Percentiles rank a stretch among this genome's conserved stretches.
Conservation (phyloP, 2,888 invertebrate species). For the Tetrapedia diversipes region DNA sequence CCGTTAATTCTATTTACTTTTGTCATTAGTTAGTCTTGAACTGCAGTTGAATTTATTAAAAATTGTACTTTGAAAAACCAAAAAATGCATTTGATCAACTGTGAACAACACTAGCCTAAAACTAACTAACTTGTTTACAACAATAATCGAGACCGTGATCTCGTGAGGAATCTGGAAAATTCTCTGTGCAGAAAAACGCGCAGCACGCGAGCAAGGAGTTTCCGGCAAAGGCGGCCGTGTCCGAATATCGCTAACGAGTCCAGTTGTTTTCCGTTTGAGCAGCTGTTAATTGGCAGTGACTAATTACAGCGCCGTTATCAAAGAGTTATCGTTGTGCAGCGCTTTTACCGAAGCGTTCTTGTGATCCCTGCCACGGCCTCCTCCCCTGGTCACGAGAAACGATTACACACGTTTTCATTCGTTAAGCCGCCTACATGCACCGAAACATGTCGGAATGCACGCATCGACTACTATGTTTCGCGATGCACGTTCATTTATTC, state of each 20-base stretch:
- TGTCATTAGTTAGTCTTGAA: too few species aligned
- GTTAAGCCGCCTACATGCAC: background rate
- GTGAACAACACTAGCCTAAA: too few species aligned
- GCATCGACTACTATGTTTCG: too few species aligned
- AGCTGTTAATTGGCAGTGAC: constrained; percentile 83
- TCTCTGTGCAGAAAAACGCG: background rate
- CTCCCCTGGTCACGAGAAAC: constrained; percentile 31
- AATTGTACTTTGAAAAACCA: too few species aligned
- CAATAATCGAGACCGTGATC: background rate
- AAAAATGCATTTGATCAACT: too few species aligned
- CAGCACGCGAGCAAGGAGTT: constrained; percentile 50
- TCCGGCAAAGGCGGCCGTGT: constrained; percentile 56
- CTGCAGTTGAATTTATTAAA: too few species aligned
- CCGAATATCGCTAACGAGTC: constrained; percentile 68
- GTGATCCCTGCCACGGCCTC: constrained; percentile 37
- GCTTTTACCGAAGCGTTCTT: constrained; percentile 55
- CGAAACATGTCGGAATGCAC: too few species aligned
- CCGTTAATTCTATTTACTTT: too few species aligned
- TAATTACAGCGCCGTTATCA: constrained; percentile 81
- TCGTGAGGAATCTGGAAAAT: constrained; percentile 4
- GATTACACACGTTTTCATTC: constrained; percentile 27
- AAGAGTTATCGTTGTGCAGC: constrained; percentile 67
- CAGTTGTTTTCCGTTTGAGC: constrained; percentile 82
- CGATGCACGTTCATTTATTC: too few species aligned
- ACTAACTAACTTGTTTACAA: too few species aligned